Evolutionary conservation across 2,888 invertebrate species (phyloP), one percentile per base, ranked within the genome.

Genomic region (Phortica magna): DNA sequence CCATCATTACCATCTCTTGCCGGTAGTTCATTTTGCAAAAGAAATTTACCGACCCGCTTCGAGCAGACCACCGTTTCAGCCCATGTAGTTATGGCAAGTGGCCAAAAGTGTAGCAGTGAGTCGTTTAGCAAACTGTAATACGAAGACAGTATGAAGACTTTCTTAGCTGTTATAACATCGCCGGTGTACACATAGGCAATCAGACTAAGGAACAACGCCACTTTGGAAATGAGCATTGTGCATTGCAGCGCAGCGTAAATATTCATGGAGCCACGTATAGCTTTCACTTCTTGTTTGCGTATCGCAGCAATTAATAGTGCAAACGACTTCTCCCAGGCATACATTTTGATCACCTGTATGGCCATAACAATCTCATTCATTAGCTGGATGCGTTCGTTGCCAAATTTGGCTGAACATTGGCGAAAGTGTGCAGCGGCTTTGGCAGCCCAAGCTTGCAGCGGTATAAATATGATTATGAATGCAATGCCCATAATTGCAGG

Each of bases 361-460:
- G 96, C 96, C 43, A 94, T 94, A 41, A 97, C 95, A 0, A 97
- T 95, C 89, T 97, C 98, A 88, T 96, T 97, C 97, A 98, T 98
- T 0, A 98, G 91, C 41, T 96, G 93, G 0, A 98, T 95, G 3
- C 98, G 92, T 82, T 96, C 94, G 91, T 98, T 98, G 0, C 98
- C 97, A 77, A 95, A 93, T 48, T 94, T 90, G 0, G 98, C 96
- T 0, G 96, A 96, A 86, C 94, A 93, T 0, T 93, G 92, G 3
- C 96, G 94, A 67, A 94, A 93, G 59, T 92, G 92, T 5, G 95
- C 94, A 0, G 95, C 94, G 59, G 94, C 94, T 83, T 95, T 95
- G 5, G 95, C 95, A 10, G 95, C 93, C 91, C 94, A 95, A 0
- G 94, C 95, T 93, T 96, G 96, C 43, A 96, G 89, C 0, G 96